Evolutionary conservation across 2,113 vertebrate species (phyloP), one percentile per base, ranked within the genome.

Genomic region (Phainopepla nitens): DNA sequence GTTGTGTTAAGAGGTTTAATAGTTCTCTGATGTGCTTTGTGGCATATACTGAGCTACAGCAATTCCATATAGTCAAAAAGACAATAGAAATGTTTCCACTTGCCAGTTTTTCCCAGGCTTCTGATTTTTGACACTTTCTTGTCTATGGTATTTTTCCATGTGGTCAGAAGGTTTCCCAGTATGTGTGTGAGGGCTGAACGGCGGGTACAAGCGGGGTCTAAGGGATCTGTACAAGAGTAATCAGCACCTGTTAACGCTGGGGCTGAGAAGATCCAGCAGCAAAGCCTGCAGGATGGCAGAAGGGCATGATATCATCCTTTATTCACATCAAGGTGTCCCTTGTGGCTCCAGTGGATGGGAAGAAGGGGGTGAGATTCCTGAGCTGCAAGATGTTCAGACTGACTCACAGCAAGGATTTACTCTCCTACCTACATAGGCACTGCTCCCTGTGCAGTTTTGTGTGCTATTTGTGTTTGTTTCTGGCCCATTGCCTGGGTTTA

Each of bases 341-440:
- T 16, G 12, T 29, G 51, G 27, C 27, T 53, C n/a, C 57, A 8
- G 39, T 9, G 2, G 1, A 11, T 65, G 73, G 64, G 39, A 58
- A 58, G 25, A 64, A 72, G 27, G 29, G 20, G 36, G 11, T 0
- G 6, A 56, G 31, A 44, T 27, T 31, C 29, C 66, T 49, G 42
- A 73, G n/a, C 56, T 78, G 51, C 27, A 73, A 16, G 36, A n/a
- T 1, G 3, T 24, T 42, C 57, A 29, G 56, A 45, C 6, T 29
- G n/a, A 23, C 19, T 56, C 4, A 6, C 42, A 60, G 6, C 10
- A 14, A 57, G 70, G 45, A 15, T 53, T 85, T 44, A 22, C 69
- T 45, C n/a, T 61, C 51, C 84, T 36, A 2, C 65, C 23, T 11
- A 9, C 36, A 22, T 1, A 6, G 2, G 0, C 16, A 1, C 7